These are phyloP conservation scores for Tor tambroides DNA, from an alignment of 2,113 vertebrate genomes.

Conservation along the genomic window DNA sequence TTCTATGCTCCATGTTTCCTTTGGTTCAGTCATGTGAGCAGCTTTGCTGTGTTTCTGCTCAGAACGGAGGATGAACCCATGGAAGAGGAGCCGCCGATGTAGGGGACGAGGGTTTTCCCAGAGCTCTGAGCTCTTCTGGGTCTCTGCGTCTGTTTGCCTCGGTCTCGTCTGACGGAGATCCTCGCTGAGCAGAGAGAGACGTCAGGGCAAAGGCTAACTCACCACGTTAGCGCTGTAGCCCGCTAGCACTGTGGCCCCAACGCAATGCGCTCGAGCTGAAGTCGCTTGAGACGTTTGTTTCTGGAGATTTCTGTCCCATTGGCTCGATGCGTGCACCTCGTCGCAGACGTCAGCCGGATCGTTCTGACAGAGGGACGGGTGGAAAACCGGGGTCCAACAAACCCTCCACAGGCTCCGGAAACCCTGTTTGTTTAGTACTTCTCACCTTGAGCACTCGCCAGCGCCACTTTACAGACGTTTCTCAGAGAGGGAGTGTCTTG, in stretches of 20 bases:
- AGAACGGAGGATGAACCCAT: conserved; percentile 89
- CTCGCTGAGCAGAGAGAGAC: conserved; percentile 18
- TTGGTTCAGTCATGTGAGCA: background rate
- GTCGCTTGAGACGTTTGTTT: conserved; percentile 29
- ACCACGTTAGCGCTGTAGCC: conserved; percentile 26
- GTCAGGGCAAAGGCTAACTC: conserved; percentile 27
- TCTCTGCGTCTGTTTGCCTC: background rate
- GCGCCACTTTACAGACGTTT: background rate
- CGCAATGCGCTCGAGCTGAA: conserved; percentile 20
- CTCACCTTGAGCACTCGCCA: background rate
- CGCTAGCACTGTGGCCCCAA: conserved; percentile 33
- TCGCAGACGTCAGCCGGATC: conserved; percentile 1
- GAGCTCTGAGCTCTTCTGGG: background rate
- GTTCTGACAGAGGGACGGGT: conserved; percentile 14
- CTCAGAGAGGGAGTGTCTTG: background rate
- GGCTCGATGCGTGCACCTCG: conserved; percentile 55
- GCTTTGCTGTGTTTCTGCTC: background rate
- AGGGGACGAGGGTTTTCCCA: conserved; percentile 51
- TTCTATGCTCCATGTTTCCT: too few relatives aligned
- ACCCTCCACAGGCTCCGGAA: background rate
- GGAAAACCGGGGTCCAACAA: conserved; percentile 46
- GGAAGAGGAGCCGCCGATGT: conserved; percentile 89
- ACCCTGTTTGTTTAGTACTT: background rate
- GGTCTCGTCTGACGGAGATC: conserved; percentile 6
- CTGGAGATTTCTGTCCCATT: conserved; percentile 57